Evolutionary conservation across 2,113 vertebrate species (phyloP).

Genomic region (Spea multiplicata): DNA sequence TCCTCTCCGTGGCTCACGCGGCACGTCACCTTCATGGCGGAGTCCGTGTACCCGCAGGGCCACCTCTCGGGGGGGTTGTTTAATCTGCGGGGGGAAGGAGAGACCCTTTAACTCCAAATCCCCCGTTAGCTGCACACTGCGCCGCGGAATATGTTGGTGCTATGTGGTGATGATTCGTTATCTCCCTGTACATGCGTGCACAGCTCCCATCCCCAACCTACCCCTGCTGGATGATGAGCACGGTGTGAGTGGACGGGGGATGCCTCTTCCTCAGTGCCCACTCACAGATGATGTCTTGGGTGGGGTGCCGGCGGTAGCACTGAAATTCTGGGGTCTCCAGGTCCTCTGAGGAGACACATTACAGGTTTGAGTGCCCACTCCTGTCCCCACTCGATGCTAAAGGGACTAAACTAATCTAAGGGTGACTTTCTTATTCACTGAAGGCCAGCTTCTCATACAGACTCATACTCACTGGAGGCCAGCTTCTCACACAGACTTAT

Average conservation of each 20-base stretch:
- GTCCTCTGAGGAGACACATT: constrained; percentile 54
- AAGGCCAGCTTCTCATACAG: neutral
- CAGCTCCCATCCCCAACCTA: too few species aligned
- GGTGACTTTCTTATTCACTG: neutral
- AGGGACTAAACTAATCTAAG: too few species aligned
- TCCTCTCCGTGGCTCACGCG: constrained; percentile 1
- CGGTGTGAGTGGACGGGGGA: constrained; percentile 26
- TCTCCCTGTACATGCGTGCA: too few species aligned
- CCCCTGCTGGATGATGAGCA: constrained; percentile 41
- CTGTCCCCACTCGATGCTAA: too few species aligned
- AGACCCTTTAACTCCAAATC: too few species aligned
- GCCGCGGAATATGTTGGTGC: too few species aligned
- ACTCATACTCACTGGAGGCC: neutral
- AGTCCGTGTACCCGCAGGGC: constrained; percentile 56
- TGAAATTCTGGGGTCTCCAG: constrained; percentile 49
- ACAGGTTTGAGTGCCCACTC: too few species aligned
- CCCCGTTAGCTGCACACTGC: too few species aligned
- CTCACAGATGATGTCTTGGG: constrained; percentile 57
- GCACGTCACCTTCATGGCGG: constrained; percentile 24
- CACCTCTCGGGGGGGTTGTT: rapidly evolving
- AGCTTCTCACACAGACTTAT: neutral
- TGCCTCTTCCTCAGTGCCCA: constrained; percentile 51
- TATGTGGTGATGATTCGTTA: too few species aligned
- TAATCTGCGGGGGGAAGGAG: constrained; percentile 27
- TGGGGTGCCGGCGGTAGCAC: constrained; percentile 59